A percentile compares a stretch with the other conserved stretches of the same genome.
These are phyloP conservation scores for Seriola rivoliana DNA, from an alignment of 2,113 vertebrate species.

Conservation along the genomic window DNA sequence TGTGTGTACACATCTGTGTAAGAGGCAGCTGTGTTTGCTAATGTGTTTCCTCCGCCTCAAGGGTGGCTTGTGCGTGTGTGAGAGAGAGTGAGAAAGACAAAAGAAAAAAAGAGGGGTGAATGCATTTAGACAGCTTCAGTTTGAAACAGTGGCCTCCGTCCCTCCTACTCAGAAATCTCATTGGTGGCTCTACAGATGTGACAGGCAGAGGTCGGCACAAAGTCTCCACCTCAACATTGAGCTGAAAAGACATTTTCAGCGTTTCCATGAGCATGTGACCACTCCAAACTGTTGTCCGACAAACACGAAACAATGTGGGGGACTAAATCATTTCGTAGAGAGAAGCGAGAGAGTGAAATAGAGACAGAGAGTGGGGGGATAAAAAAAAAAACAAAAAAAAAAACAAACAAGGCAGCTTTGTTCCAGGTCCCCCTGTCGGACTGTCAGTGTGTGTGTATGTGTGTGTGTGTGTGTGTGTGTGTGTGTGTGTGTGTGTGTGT, in stretches of 20 bases:
- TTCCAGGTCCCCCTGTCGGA: conserved; percentile 62
- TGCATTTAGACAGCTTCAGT: conserved; percentile 36
- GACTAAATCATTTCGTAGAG: background rate
- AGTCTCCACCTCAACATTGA: background rate
- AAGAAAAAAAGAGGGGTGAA: conserved; percentile 7
- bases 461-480: conserved; percentile 62
- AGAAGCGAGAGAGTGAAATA: conserved; percentile 7
- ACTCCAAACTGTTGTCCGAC: background rate
- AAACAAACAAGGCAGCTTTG: conserved; percentile 77
- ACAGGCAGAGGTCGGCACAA: conserved; percentile 17
- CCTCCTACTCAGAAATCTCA: conserved; percentile 7
- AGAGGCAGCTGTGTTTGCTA: conserved; percentile 67
- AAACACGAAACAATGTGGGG: conserved; percentile 9
- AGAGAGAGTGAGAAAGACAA: background rate
- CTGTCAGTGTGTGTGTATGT: conserved; percentile 55
- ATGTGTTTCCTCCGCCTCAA: conserved; percentile 29
- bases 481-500: conserved; percentile 62
- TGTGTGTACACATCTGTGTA: conserved; percentile 49
- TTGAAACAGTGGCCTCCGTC: conserved; percentile 29
- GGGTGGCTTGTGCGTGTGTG: conserved; percentile 19
- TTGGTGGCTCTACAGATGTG: conserved; percentile 28
- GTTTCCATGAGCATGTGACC: conserved; percentile 16
- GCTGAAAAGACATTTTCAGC: conserved; percentile 13
- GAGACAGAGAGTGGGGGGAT: conserved; percentile 3
- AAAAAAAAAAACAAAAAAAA: conserved; percentile 12